Base-by-base conservation (phyloP, 2,113 vertebrate species). In the Hymenochirus boettgeri region DNA sequence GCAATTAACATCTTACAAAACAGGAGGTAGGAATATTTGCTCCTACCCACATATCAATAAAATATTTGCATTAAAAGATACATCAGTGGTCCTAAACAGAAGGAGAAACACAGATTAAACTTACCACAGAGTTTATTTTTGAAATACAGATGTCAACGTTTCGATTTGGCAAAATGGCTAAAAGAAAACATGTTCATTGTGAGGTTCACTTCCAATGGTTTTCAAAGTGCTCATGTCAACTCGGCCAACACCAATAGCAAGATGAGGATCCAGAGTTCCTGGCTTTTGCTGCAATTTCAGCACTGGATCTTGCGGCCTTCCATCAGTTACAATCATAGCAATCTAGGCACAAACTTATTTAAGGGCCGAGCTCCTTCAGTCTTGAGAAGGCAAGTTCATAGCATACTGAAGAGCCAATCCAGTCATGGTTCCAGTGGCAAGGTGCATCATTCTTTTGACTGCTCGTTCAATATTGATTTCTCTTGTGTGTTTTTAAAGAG, bases 131-230 rank as follows among this genome's bases (percentile, higher is more conserved):
- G 70, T 77, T 92, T 91, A 64, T 85, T 89, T 83, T 93, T n/a
- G 91, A 79, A 96, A 97, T 55, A 86, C 85, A 0, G 94, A 91
- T 42, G 86, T 92, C 70, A 97, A 77, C 0, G 89, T 90, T 75
- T 95, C 88, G 11, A 97, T 97, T 80, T 95, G 91, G 74, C 93
- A 95, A 69, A 97, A 97, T 75, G 92, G 93, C 79, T 96, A 93
- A 60, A 97, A 82, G 77, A 93, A 91, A 57, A 95, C 89, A 0
- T 96, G 93, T 31, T 96, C 89, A 11, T 86, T 84, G 1, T 96
- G 89, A 0, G 94, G 94, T 65, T 95, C 85, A 5, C 94, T 97
- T 18, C 93, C 94, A 1, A 97, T 95, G 72, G 90, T 80, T 71
- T 84, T 90, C 70, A 97, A 80, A 0, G 87, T 95, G 62, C 81